Evolutionary conservation across 1,140 invertebrate genomes (phyloP).

Genomic region (Danaus plexippus): DNA sequence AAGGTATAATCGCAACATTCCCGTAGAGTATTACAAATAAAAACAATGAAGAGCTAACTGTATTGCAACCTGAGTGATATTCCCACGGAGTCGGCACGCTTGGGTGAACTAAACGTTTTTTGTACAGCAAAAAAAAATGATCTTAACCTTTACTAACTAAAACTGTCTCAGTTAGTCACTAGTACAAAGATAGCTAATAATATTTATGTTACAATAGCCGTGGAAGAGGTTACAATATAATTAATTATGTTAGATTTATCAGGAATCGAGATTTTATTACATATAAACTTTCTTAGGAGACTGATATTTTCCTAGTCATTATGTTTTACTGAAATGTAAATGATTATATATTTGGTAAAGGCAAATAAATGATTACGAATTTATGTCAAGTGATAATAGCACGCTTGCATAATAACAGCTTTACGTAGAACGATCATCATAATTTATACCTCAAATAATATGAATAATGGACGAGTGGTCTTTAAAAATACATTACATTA

Average conservation of each 20-base stretch:
- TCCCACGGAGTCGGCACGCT: slow-evolving; percentile 20
- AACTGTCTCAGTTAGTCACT: no score
- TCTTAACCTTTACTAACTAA: neutral
- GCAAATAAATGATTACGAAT: slow-evolving; percentile 15
- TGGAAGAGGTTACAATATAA: no score
- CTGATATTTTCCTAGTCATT: neutral
- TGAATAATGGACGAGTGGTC: no score
- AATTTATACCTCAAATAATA: neutral
- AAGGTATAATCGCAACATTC: neutral
- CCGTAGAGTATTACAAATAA: neutral
- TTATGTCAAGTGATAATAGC: slow-evolving; percentile 19
- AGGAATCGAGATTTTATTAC: no score
- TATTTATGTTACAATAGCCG: no score
- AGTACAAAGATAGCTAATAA: no score
- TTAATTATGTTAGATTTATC: no score
- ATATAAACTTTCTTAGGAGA: no score
- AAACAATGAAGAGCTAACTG: neutral
- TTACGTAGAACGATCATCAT: slow-evolving; percentile 13
- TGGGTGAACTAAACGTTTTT: slow-evolving; percentile 14
- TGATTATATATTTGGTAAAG: neutral
- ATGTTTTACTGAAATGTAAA: no score
- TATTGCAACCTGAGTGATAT: slow-evolving; percentile 6
- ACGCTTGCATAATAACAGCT: slow-evolving; percentile 15
- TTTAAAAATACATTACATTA: no score
- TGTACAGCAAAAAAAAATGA: slow-evolving; percentile 4